phyloP scores from a whole-genome alignment of 2,797 vertebrate genomes.

The Hirundo rustica region DNA sequence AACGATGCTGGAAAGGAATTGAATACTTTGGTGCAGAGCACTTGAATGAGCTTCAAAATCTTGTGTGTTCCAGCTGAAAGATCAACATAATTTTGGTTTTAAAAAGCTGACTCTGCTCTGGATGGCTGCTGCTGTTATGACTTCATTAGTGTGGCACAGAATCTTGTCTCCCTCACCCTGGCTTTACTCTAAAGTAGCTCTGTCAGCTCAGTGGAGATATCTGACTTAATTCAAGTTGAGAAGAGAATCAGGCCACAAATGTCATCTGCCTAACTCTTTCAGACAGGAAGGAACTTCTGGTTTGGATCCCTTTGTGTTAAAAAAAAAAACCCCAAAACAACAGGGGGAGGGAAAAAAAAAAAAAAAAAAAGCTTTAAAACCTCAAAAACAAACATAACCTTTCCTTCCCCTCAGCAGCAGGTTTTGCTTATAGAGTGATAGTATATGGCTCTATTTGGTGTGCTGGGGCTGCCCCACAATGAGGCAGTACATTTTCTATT shows the following conservation, averaged over 20 bases:
- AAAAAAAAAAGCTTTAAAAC: not conserved
- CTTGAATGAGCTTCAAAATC: slow-evolving; percentile 51
- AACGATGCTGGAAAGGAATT: not conserved
- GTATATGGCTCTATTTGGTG: slow-evolving; percentile 6
- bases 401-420: slow-evolving; percentile 59
- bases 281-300: slow-evolving; percentile 50
- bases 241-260: slow-evolving; percentile 3
- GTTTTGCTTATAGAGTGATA: slow-evolving; percentile 59
- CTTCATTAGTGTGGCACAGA: not conserved
- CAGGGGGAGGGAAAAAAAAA: too few species aligned
- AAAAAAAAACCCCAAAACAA: not conserved
- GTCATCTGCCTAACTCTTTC: not conserved
- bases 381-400: slow-evolving; percentile 51
- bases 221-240: not conserved
- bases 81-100: slow-evolving; percentile 54
- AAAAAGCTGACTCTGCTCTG: slow-evolving; percentile 23
- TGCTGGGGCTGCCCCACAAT: slow-evolving; percentile 53
- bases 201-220: slow-evolving; percentile 13
- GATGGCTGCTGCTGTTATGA: not conserved
- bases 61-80: slow-evolving; percentile 29
- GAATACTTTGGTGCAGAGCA: slow-evolving; percentile 20
- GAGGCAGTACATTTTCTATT: slow-evolving; percentile 20
- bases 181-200: slow-evolving; percentile 8
- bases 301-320: slow-evolving; percentile 38
- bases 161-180: not conserved